Base-by-base conservation (phyloP, 53 echinoderm and acorn worm genomes). In the Henricia sp. region DNA sequence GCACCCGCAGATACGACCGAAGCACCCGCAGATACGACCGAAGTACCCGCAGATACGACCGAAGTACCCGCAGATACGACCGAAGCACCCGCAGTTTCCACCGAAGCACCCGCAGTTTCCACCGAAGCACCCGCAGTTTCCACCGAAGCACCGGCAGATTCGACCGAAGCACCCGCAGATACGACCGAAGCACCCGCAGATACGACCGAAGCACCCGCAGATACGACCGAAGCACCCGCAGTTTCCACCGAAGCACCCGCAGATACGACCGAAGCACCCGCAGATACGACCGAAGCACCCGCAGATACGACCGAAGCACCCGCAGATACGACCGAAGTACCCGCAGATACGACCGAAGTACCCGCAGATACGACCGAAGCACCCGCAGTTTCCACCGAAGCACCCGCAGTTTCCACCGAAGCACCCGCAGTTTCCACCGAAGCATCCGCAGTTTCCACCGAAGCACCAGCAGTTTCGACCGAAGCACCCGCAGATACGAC, bases 401-500 rank as follows among this genome's bases (percentile, higher is more conserved):
- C 52, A 68, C 52, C 57, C 14, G 38, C 57, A 55, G 40, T 35
- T 19, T 11, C 77, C 56, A 33, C 34, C 28, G n/a, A 50, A 20
- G 29, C 34, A 3, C 30, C 52, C 19, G 26, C 34, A 32, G 33
- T 6, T 13, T 25, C 23, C 28, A 46, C 26, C 4, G 10, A n/a
- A 38, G 11, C 72, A 52, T 33, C n/a, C 51, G 84, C 41, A 73
- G 4, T 6, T 13, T 25, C 23, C 28, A 46, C 26, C 4, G 10
- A n/a, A 38, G 11, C 72, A 52, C 34, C n/a, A 72, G 84, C 23
- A 23, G 26, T n/a, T n/a, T n/a, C 50, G 56, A 34, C 67, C 26
- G 14, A 38, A 11, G 21, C 72, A 52, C 29, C 62, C 29, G 35
- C 34, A 72, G 33, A 9, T 32, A 50, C 82, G n/a, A 42, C 63